Evolutionary conservation across 1,140 invertebrate genomes (phyloP).

Genomic region (Tribolium castaneum): DNA sequence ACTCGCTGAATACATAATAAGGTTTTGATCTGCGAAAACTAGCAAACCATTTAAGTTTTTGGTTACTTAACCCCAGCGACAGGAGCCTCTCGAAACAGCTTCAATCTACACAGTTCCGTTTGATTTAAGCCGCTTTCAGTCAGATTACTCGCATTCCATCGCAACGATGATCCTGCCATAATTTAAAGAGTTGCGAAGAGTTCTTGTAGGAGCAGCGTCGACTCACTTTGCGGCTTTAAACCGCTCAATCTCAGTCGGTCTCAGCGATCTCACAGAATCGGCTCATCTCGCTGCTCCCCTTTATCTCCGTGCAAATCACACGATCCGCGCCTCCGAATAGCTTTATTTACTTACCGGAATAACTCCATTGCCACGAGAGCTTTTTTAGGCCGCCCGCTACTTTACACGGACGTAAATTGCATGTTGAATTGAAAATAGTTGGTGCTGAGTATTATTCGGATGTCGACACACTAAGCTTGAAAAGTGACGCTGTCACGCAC

Average conservation of each 20-base stretch:
- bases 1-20: constrained; percentile 7
- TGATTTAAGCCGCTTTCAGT: constrained; percentile 43
- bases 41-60: background rate
- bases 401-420: constrained; percentile 43
- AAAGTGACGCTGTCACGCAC: constrained; percentile 15
- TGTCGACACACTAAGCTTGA: constrained; percentile 4
- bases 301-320: constrained; percentile 52
- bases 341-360: constrained; percentile 56
- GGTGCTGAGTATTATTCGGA: constrained; percentile 5
- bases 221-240: constrained; percentile 49
- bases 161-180: constrained; percentile 47
- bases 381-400: constrained; percentile 41
- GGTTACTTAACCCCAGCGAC: background rate
- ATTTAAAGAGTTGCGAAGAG: constrained; percentile 47
- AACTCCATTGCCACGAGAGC: constrained; percentile 48
- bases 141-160: constrained; percentile 33
- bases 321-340: constrained; percentile 52
- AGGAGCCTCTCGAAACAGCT: background rate
- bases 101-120: constrained; percentile 18
- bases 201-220: constrained; percentile 30
- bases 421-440: constrained; percentile 45
- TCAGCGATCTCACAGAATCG: constrained; percentile 41
- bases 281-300: constrained; percentile 45
- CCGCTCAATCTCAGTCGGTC: constrained; percentile 47
- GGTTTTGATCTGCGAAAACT: background rate